Evolutionary conservation across 2,888 invertebrate species (phyloP).

Genomic region (Branchipolynoe longqiensis): DNA sequence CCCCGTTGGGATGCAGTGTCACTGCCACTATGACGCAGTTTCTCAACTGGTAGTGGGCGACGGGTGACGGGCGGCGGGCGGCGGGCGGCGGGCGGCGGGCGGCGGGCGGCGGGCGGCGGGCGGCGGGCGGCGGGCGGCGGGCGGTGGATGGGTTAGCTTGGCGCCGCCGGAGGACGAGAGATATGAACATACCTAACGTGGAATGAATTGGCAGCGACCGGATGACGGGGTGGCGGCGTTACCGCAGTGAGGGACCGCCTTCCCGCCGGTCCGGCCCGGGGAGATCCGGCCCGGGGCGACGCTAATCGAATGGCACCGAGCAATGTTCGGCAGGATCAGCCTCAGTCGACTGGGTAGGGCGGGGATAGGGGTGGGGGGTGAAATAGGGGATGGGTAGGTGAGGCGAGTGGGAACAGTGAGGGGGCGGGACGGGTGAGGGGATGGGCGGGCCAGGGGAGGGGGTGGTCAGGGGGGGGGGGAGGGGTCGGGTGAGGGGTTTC

Average conservation of each 20-base stretch:
- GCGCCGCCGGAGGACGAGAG: not conserved
- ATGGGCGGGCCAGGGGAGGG: not conserved
- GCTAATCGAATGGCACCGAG: conserved; percentile 48
- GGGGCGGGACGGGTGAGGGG: not conserved
- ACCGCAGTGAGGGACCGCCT: not conserved
- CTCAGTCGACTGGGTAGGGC: not conserved
- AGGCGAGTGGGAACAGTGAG: not conserved
- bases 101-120: not conserved
- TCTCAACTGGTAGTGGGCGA: too few species aligned
- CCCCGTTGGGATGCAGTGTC: too few species aligned
- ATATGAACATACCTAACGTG: conserved; percentile 27
- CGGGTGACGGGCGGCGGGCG: not conserved
- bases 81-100: not conserved
- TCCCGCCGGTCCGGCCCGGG: not conserved
- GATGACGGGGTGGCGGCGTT: not conserved
- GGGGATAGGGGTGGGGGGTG: not conserved
- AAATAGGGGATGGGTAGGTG: not conserved
- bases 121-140: not conserved
- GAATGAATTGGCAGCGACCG: not conserved
- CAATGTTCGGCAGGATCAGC: conserved; percentile 38
- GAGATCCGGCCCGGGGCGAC: not conserved
- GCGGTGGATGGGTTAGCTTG: not conserved
- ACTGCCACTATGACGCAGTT: too few species aligned
- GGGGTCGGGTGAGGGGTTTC: not conserved
- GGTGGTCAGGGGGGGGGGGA: not conserved